A percentile compares a stretch with the other conserved stretches of the same genome.
Conservation (phyloP, 2,113 vertebrate species). For the Lucifuga dentata region DNA sequence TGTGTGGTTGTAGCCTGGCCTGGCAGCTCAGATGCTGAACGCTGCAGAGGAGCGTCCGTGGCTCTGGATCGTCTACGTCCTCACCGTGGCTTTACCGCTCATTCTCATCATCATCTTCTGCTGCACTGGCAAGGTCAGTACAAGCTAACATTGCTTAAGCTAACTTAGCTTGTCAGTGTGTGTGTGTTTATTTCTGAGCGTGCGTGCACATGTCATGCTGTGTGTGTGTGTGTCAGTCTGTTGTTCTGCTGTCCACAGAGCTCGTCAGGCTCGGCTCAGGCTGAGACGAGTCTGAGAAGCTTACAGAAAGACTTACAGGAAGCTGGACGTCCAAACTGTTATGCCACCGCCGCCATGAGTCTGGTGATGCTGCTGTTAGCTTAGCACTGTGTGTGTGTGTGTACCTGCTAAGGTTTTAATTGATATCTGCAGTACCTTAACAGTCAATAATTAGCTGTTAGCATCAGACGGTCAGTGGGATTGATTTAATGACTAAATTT, state of each 20-base stretch:
- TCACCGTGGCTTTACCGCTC: slow-evolving; percentile 93
- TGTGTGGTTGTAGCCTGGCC: slow-evolving; percentile 84
- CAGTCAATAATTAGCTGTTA: too few relatives aligned
- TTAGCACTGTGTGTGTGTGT: neutral
- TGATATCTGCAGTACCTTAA: too few relatives aligned
- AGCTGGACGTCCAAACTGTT: neutral
- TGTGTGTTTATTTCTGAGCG: slow-evolving; percentile 2
- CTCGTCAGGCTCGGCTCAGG: slow-evolving; percentile 48
- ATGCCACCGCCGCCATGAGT: slow-evolving; percentile 1
- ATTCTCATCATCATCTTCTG: slow-evolving; percentile 96
- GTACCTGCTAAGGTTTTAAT: slow-evolving; percentile 11
- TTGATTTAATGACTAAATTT: too few relatives aligned
- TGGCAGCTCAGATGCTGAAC: slow-evolving; percentile 93
- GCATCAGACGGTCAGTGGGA: too few relatives aligned
- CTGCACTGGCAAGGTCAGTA: slow-evolving; percentile 97
- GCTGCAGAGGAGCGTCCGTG: slow-evolving; percentile 96
- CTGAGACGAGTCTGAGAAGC: slow-evolving; percentile 55
- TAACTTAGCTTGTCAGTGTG: neutral
- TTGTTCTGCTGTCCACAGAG: slow-evolving; percentile 61
- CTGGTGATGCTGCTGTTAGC: slow-evolving; percentile 49
- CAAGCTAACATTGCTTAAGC: too few relatives aligned
- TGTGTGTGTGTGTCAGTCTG: slow-evolving; percentile 4
- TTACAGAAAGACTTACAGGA: slow-evolving; percentile 63
- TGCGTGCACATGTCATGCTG: slow-evolving; percentile 1
- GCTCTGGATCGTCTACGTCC: slow-evolving; percentile 96